Conservation (phyloP, 2,113 vertebrate genomes). For the Mus spicilegus region DNA sequence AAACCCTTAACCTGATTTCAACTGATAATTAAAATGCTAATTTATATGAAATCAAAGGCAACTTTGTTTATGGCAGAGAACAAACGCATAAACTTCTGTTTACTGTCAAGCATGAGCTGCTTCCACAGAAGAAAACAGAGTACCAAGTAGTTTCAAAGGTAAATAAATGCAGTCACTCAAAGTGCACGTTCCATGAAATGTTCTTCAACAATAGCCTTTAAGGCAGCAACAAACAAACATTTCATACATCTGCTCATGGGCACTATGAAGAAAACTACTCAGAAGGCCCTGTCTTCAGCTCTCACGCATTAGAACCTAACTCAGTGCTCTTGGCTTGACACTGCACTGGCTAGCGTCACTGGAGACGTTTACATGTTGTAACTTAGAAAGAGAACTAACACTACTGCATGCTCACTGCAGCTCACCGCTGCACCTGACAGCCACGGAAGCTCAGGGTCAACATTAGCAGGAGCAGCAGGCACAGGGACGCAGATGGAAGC, state of each 20-base stretch:
- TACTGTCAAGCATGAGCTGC: conserved; percentile 1
- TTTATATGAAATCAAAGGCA: conserved; percentile 38
- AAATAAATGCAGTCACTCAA: conserved; percentile 22
- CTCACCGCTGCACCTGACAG: background rate
- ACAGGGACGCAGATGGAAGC: background rate
- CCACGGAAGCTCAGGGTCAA: background rate
- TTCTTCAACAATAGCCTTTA: conserved; percentile 38
- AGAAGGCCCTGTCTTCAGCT: background rate
- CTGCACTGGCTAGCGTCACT: conserved; percentile 13
- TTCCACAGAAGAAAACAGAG: background rate
- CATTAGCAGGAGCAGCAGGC: background rate
- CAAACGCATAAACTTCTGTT: background rate
- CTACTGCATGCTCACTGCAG: conserved; percentile 12
- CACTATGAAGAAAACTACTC: background rate
- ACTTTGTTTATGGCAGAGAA: background rate
- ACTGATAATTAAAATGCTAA: conserved; percentile 55
- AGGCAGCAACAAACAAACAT: background rate
- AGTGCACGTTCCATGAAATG: conserved; percentile 6
- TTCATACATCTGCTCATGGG: background rate
- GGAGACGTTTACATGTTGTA: conserved; percentile 3
- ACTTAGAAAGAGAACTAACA: conserved; percentile 33
- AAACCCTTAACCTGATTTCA: conserved; percentile 45
- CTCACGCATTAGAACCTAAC: conserved; percentile 27
- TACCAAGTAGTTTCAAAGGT: conserved; percentile 31
- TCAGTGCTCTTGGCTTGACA: conserved; percentile 14